These are phyloP conservation scores for Engraulis encrasicolus DNA, from an alignment of 2,113 vertebrate genomes.

Conservation along the genomic window DNA sequence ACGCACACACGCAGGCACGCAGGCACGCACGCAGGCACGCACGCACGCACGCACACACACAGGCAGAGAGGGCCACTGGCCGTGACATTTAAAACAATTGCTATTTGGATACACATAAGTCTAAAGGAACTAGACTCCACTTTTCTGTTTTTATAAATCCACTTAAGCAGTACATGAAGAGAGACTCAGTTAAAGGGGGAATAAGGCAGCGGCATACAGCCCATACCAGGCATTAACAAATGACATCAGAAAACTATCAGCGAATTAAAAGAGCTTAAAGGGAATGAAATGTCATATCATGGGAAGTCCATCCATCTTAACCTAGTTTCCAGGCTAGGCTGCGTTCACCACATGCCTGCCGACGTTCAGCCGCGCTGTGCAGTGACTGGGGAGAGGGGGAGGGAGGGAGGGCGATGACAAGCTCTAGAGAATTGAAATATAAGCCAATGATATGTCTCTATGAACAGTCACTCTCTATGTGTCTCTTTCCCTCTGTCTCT, in stretches of 20 bases:
- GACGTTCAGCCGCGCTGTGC: no score
- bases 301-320: conserved; percentile 1
- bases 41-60: background rate
- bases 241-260: conserved; percentile 2
- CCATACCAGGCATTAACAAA: background rate
- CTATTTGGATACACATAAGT: background rate
- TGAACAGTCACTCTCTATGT: background rate
- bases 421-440: background rate
- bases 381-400: background rate
- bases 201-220: background rate
- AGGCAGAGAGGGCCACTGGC: background rate
- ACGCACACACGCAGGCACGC: background rate
- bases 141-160: background rate
- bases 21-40: background rate
- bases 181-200: background rate
- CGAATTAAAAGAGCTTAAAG: conserved; percentile 1
- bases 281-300: background rate
- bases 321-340: background rate
- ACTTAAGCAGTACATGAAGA: background rate
- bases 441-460: background rate
- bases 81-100: background rate
- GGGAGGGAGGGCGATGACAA: background rate
- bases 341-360: background rate
- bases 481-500: no score
- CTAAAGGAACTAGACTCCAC: background rate